Percentiles rank a stretch among this genome's conserved stretches.
These are phyloP conservation scores for Phrynocephalus vlangalii DNA, from an alignment of 2,797 vertebrate genomes.

Conservation along the genomic window DNA sequence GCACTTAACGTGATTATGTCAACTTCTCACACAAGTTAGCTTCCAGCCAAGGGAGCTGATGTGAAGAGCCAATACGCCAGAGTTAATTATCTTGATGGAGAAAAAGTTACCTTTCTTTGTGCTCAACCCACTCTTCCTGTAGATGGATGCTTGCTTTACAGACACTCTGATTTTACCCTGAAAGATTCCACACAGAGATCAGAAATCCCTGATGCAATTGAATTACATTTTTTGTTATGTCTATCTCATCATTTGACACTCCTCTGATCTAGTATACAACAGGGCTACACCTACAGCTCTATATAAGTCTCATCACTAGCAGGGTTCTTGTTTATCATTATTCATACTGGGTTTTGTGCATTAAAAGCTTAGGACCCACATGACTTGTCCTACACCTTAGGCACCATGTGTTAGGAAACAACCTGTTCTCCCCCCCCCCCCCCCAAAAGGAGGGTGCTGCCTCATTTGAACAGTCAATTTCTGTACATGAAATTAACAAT, in stretches of 20 bases:
- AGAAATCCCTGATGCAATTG: slow-evolving; percentile 57
- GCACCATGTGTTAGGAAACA: neutral
- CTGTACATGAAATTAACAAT: too few species aligned
- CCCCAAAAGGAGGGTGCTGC: too few species aligned
- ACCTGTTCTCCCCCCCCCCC: neutral
- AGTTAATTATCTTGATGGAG: slow-evolving; percentile 75
- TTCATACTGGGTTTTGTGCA: neutral
- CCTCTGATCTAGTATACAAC: slow-evolving; percentile 52
- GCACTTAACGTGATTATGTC: slow-evolving; percentile 76
- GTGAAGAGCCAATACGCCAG: slow-evolving; percentile 66
- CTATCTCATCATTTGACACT: slow-evolving; percentile 48
- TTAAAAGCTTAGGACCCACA: neutral
- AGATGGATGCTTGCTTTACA: slow-evolving; percentile 64
- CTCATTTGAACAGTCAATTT: too few species aligned
- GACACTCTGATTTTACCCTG: slow-evolving; percentile 59
- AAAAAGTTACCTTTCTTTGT: slow-evolving; percentile 67
- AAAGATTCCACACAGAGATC: slow-evolving; percentile 64
- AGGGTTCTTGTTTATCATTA: neutral
- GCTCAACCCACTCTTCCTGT: slow-evolving; percentile 58
- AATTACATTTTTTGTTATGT: slow-evolving; percentile 62
- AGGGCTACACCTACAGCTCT: slow-evolving; percentile 10
- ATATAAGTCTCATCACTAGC: slow-evolving; percentile 12
- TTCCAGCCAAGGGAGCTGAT: slow-evolving; percentile 72
- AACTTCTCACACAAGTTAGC: slow-evolving; percentile 74
- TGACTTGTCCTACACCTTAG: neutral